Base-by-base conservation (phyloP, 2,888 invertebrate genomes). In the Sesia bembeciformis region DNA sequence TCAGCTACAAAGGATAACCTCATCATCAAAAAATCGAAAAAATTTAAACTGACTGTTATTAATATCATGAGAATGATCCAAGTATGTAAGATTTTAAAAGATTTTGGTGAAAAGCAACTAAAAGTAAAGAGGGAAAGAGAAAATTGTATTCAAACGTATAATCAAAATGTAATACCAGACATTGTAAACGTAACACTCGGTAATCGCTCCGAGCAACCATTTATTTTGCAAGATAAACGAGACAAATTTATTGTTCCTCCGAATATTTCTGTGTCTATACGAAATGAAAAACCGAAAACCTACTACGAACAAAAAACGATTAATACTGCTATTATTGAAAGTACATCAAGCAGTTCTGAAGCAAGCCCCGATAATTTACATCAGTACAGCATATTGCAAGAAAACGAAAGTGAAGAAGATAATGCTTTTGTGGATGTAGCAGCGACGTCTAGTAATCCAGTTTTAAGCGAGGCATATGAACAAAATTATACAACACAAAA, bases 161-260 rank as follows among this genome's bases (percentile, higher is more conserved):
- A 46, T 46, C 7, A 43, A 5, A 41, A 41, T 43, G 8, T 8
- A 4, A 46, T 8, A 3, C 8, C 23, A 5, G 7, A 5, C 46
- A 23, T 8, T 46, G 46, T 46, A 8, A 46, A 23, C 8, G 23
- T n/a, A 8, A 23, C 7, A 46, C n/a, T 6, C 6, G 23, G 46
- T 3, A 41, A 5, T 46, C 4, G 8, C 5, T 8, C 8, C 8
- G 23, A 23, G 23, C 23, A 23, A 23, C 62, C 73, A 4, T 80
- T 74, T 57, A 59, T 69, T 49, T 57, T 73, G 56, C 51, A 70
- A 49, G 78, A 82, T 56, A 69, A 69, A 53, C 62, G 74, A 55
- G 76, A 82, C 56, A 83, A 80, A 63, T 72, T 80, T 43, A 84
- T 87, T 43, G 75, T 86, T 54, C 87, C 87, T 6, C 79, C 84